Evolutionary conservation across 2,113 vertebrate species (phyloP).

Genomic region (Xenus cinereus): DNA sequence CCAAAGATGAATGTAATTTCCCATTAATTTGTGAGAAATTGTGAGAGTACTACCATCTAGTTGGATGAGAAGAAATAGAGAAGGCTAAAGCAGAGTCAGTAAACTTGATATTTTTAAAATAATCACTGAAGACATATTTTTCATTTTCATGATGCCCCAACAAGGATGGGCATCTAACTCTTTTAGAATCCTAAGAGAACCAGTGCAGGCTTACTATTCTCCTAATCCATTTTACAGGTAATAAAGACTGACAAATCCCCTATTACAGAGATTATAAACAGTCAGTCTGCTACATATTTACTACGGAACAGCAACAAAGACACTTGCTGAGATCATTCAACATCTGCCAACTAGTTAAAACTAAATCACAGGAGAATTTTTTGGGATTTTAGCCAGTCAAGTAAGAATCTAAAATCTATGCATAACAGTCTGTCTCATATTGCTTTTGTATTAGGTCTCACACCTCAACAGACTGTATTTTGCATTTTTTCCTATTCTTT

Average conservation of each 20-base stretch:
- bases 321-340: conserved; percentile 57
- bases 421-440: not conserved
- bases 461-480: conserved; percentile 21
- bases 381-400: conserved; percentile 33
- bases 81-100: not conserved
- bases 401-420: conserved; percentile 36
- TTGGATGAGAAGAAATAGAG: not conserved
- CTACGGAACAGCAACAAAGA: conserved; percentile 51
- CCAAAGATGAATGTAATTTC: not conserved
- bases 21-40: not conserved
- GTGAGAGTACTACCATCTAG: not conserved
- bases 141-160: not conserved
- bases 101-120: not conserved
- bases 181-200: not conserved
- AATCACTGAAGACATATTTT: conserved; percentile 16
- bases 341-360: conserved; percentile 50
- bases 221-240: conserved; percentile 46
- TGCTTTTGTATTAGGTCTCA: conserved; percentile 14
- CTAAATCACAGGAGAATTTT: conserved; percentile 40
- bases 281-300: conserved; percentile 45
- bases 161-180: not conserved
- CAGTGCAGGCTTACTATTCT: not conserved
- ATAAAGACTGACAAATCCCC: conserved; percentile 43
- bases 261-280: conserved; percentile 53
- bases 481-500: not conserved